These are phyloP conservation scores for Arizona elegans DNA, from an alignment of 2,113 vertebrate genomes.

Conservation along the genomic window DNA sequence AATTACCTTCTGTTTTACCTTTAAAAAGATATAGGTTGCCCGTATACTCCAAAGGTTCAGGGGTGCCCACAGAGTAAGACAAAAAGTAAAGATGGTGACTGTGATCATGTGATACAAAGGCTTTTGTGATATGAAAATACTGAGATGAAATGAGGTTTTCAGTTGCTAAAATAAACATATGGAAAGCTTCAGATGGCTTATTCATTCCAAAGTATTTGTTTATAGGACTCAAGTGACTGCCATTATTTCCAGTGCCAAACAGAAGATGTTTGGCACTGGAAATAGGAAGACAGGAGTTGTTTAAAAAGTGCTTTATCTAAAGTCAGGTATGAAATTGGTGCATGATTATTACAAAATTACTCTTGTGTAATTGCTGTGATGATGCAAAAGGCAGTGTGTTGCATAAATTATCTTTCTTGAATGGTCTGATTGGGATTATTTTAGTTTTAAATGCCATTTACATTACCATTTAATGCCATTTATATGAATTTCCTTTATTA, in stretches of 20 bases:
- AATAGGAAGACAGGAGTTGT: not conserved
- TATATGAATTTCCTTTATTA: not conserved
- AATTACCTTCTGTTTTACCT: not conserved
- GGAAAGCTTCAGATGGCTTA: not conserved
- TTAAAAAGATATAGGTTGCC: not conserved
- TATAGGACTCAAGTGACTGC: not conserved
- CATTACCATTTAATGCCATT: not conserved
- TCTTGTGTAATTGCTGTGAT: conserved; percentile 26
- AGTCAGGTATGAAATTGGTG: not conserved
- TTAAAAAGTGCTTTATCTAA: not conserved
- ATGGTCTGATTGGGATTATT: conserved; percentile 5
- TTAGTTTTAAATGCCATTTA: not conserved
- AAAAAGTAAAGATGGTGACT: not conserved
- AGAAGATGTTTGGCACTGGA: not conserved
- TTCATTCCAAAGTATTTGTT: not conserved
- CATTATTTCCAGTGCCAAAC: not conserved
- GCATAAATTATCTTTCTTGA: conserved; percentile 4
- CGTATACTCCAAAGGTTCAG: not conserved
- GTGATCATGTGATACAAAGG: not conserved
- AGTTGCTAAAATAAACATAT: not conserved
- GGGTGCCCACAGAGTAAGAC: not conserved
- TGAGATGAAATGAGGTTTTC: not conserved
- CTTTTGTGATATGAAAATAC: not conserved
- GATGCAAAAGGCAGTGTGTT: conserved; percentile 11
- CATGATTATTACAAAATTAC: not conserved